Evolutionary conservation across 2,888 invertebrate genomes (phyloP).

Genomic region (Drosophila fulvimacula): DNA sequence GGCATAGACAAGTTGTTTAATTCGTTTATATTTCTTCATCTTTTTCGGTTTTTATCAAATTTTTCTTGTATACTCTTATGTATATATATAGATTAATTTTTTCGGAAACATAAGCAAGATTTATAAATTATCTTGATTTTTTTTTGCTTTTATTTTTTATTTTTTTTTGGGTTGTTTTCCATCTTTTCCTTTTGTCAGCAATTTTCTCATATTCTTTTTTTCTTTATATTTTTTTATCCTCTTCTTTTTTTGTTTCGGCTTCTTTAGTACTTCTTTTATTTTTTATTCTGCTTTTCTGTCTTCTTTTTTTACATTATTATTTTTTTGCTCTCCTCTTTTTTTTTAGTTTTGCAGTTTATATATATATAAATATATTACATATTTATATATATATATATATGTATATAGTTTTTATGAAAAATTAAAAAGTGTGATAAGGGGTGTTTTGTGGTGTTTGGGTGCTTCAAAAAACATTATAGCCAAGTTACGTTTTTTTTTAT

Average conservation of each 20-base stretch:
- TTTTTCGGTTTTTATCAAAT: constrained; percentile 66
- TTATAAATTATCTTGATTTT: constrained; percentile 52
- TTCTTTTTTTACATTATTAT: constrained; percentile 56
- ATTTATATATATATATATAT: constrained; percentile 35
- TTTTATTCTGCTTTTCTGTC: constrained; percentile 62
- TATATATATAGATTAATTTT: constrained; percentile 58
- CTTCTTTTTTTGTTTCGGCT: constrained; percentile 44
- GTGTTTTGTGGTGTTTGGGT: constrained; percentile 81
- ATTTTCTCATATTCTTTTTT: constrained; percentile 48
- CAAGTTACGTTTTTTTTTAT: constrained; percentile 65
- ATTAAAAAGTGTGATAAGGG: constrained; percentile 82
- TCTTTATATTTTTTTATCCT: constrained; percentile 50
- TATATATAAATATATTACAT: constrained; percentile 40
- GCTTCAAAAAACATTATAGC: constrained; percentile 85
- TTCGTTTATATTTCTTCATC: constrained; percentile 76
- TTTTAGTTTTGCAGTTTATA: constrained; percentile 46
- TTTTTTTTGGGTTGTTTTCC: constrained; percentile 57
- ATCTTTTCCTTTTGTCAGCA: constrained; percentile 63
- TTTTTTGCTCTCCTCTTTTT: constrained; percentile 38
- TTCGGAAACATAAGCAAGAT: constrained; percentile 49
- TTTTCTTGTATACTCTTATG: constrained; percentile 64
- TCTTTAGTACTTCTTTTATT: constrained; percentile 61
- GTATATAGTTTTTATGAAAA: constrained; percentile 60
- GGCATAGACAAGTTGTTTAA: constrained; percentile 74
- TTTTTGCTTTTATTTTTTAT: constrained; percentile 45